Conservation (phyloP, 2,797 vertebrate genomes). For the Onychomys arenicola region DNA sequence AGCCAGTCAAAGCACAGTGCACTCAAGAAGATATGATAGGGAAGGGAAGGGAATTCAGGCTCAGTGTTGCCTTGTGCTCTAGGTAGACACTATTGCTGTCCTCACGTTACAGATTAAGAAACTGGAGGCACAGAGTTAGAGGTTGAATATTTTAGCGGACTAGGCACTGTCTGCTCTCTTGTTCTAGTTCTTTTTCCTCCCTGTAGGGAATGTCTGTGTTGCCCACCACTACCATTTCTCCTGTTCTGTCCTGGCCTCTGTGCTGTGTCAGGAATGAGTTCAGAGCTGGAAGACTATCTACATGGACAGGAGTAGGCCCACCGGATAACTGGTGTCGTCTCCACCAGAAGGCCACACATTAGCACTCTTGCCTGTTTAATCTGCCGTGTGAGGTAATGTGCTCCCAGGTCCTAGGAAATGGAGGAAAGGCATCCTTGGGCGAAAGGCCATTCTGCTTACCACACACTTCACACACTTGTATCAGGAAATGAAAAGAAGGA, state of each 20-base stretch:
- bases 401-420: neutral
- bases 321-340: neutral
- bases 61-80: neutral
- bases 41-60: neutral
- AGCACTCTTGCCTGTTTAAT: neutral
- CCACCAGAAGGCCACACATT: neutral
- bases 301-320: neutral
- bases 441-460: neutral
- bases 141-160: neutral
- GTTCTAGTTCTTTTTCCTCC: neutral
- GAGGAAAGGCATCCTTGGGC: neutral
- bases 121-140: neutral
- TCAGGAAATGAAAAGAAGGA: neutral
- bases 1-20: neutral
- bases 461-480: neutral
- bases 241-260: neutral
- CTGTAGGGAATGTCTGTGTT: neutral
- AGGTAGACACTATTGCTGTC: neutral
- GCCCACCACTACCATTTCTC: too few species aligned
- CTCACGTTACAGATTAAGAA: neutral
- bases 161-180: neutral
- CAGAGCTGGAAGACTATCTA: neutral
- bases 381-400: neutral
- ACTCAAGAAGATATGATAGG: neutral
- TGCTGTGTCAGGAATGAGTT: neutral